A percentile compares a stretch with the other conserved stretches of the same genome.
Conservation (phyloP, 2,888 invertebrate species). For the Pseudococcus longispinus region DNA sequence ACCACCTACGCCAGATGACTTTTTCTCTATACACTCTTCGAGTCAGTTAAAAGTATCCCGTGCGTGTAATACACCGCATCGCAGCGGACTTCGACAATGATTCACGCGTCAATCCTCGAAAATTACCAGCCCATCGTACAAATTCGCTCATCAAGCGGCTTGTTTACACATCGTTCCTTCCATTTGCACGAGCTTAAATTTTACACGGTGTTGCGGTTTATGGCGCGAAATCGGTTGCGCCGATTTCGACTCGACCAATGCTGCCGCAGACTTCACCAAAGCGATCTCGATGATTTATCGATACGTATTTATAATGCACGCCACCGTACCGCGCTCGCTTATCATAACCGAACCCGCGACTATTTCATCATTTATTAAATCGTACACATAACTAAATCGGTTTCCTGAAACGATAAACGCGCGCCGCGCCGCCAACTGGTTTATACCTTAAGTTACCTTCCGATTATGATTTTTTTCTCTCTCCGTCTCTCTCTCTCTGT, state of each 20-base stretch:
- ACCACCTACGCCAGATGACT: conserved; percentile 47
- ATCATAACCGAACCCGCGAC: conserved; percentile 14
- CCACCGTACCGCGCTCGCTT: neutral
- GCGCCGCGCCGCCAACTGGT: conserved; percentile 31
- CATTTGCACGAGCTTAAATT: neutral
- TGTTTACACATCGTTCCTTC: neutral
- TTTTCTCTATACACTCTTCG: neutral
- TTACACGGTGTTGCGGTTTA: neutral
- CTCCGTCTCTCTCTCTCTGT: neutral
- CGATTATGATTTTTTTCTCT: conserved; percentile 6
- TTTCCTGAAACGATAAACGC: conserved; percentile 33
- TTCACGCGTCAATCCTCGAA: neutral
- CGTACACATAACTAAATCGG: conserved; percentile 8
- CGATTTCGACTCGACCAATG: neutral
- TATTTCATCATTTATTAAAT: conserved; percentile 33
- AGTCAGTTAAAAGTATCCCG: neutral
- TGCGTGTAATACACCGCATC: neutral
- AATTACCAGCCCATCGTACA: neutral
- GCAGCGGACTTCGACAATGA: neutral
- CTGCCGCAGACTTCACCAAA: neutral
- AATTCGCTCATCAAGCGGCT: neutral
- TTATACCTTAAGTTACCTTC: neutral
- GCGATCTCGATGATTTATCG: neutral
- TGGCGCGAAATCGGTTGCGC: neutral
- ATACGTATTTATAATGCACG: neutral